Conservation (phyloP, 2,797 vertebrate species). For the Benthosema pterotum region DNA sequence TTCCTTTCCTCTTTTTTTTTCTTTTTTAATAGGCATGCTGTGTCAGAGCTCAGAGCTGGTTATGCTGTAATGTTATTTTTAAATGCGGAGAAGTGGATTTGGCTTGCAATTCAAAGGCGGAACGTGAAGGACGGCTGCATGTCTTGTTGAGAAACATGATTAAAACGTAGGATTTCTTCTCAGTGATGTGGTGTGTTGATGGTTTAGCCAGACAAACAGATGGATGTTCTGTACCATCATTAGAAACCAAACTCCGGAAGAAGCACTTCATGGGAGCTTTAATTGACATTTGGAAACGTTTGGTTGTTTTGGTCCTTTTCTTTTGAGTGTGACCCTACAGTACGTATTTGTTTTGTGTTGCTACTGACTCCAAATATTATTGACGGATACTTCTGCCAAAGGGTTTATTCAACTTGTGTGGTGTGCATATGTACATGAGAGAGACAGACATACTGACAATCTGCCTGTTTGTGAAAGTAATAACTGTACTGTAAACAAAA, state of each 20-base stretch:
- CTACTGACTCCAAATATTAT: constrained; percentile 63
- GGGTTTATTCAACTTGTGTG: constrained; percentile 34
- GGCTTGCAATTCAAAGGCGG: constrained; percentile 59
- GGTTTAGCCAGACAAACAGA: constrained; percentile 53
- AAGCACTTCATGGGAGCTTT: constrained; percentile 27
- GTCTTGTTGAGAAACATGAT: constrained; percentile 51
- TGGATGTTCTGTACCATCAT: constrained; percentile 47
- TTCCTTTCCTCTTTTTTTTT: neutral
- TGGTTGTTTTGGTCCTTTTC: constrained; percentile 14
- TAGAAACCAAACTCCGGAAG: constrained; percentile 35
- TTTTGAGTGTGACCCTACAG: constrained; percentile 43
- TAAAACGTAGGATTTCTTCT: constrained; percentile 38
- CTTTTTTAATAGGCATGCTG: constrained; percentile 46
- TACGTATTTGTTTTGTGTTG: constrained; percentile 42
- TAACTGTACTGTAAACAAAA: constrained; percentile 55
- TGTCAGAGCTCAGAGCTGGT: constrained; percentile 64
- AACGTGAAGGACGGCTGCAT: constrained; percentile 36
- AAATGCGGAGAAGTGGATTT: constrained; percentile 56
- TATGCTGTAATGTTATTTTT: constrained; percentile 71
- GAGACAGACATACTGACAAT: neutral
- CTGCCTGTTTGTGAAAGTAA: neutral
- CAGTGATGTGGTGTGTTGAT: constrained; percentile 57
- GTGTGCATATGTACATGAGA: constrained; percentile 25
- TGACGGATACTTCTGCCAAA: constrained; percentile 47
- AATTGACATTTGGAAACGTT: constrained; percentile 30